Evolutionary conservation across 1,140 invertebrate genomes (phyloP).

Genomic region (Zaprionus davidi): DNA sequence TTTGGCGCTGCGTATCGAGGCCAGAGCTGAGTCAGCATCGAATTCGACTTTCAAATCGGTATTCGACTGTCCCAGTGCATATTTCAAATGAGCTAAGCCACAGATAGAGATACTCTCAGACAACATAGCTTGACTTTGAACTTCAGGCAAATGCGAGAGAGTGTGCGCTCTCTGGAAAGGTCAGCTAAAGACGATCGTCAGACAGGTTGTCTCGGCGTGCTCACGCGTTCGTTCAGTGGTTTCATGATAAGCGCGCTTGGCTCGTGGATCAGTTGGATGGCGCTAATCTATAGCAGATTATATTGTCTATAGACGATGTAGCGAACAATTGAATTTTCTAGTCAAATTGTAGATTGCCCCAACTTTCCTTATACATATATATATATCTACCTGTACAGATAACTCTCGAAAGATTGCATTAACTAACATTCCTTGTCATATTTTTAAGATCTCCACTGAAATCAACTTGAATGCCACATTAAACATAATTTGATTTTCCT

Average conservation of each 20-base stretch:
- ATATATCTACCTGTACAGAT: too few relatives aligned
- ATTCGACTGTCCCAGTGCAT: conserved; percentile 15
- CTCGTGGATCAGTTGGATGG: not conserved
- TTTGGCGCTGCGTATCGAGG: conserved; percentile 31
- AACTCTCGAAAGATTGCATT: too few relatives aligned
- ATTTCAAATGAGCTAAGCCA: not conserved
- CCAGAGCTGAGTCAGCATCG: conserved; percentile 38
- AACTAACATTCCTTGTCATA: too few relatives aligned
- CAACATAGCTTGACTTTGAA: conserved; percentile 39
- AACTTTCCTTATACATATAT: too few relatives aligned
- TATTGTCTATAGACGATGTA: not conserved
- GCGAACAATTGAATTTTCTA: not conserved
- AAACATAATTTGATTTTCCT: not conserved
- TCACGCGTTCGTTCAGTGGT: conserved; percentile 3
- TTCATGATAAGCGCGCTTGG: not conserved
- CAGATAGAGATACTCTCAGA: conserved; percentile 11
- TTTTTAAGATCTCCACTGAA: too few relatives aligned
- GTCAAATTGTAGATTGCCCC: not conserved
- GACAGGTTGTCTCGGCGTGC: conserved; percentile 19
- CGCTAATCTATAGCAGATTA: conserved; percentile 4
- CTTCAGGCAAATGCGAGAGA: conserved; percentile 27
- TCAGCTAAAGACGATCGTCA: conserved; percentile 4
- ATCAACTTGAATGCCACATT: too few relatives aligned
- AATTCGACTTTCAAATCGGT: conserved; percentile 38
- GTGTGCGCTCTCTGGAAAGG: not conserved